A percentile compares a stretch with the other conserved stretches of the same genome.
phyloP scores from a whole-genome alignment of 2,113 vertebrate species.

The Coreoperca whiteheadi region DNA sequence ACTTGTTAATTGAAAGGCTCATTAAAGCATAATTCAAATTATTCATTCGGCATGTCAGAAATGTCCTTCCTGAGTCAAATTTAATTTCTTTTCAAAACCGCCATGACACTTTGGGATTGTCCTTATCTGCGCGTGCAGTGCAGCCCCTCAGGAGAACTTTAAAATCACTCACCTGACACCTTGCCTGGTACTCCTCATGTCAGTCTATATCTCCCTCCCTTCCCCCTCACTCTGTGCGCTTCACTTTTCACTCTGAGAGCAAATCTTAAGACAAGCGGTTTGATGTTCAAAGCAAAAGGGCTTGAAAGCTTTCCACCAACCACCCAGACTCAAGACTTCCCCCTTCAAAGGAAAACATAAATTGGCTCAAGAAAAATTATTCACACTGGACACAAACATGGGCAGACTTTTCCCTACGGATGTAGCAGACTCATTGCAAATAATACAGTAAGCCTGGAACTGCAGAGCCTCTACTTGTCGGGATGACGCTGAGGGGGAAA shows the following conservation, averaged over 20 bases:
- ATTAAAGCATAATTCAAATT: slow-evolving; percentile 94
- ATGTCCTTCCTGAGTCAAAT: slow-evolving; percentile 93
- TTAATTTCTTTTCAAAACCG: slow-evolving; percentile 84
- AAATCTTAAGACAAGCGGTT: slow-evolving; percentile 78
- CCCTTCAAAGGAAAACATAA: slow-evolving; percentile 75
- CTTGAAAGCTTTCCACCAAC: slow-evolving; percentile 75
- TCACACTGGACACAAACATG: slow-evolving; percentile 73
- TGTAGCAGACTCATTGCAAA: slow-evolving; percentile 54
- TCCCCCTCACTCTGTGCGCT: slow-evolving; percentile 36
- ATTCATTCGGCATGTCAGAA: slow-evolving; percentile 95
- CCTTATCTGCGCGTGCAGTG: slow-evolving; percentile 69
- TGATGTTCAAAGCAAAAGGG: slow-evolving; percentile 77
- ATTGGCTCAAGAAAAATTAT: slow-evolving; percentile 73
- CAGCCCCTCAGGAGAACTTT: slow-evolving; percentile 72
- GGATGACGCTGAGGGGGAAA: slow-evolving; percentile 33
- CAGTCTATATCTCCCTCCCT: slow-evolving; percentile 39
- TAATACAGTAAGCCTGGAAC: slow-evolving; percentile 30
- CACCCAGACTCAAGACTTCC: slow-evolving; percentile 66
- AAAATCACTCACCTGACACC: slow-evolving; percentile 74
- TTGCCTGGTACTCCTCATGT: slow-evolving; percentile 46
- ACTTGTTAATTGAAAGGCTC: slow-evolving; percentile 83
- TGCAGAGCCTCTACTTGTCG: slow-evolving; percentile 48
- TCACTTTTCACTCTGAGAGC: slow-evolving; percentile 66
- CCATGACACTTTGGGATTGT: slow-evolving; percentile 77
- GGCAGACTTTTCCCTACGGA: slow-evolving; percentile 45